phyloP scores from a whole-genome alignment of 1,140 invertebrate species.

The Ceratina japonica region DNA sequence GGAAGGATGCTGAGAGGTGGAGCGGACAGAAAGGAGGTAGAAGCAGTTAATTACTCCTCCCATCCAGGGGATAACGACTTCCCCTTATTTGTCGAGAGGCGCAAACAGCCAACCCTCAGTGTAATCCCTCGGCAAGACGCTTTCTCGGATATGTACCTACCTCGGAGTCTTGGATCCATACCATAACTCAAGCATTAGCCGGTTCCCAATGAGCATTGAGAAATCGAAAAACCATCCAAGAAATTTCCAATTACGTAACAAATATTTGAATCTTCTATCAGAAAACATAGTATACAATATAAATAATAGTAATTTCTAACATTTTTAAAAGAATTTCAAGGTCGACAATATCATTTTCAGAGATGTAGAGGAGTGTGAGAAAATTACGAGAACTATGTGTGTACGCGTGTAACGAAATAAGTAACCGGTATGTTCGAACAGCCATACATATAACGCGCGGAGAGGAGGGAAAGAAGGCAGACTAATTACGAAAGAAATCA shows the following conservation, averaged over 20 bases:
- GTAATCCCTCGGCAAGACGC: slow-evolving; percentile 70
- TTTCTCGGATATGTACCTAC: slow-evolving; percentile 60
- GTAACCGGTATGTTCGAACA: slow-evolving; percentile 63
- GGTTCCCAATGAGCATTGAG: slow-evolving; percentile 1
- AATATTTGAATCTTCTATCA: too few relatives aligned
- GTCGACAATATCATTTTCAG: slow-evolving; percentile 15
- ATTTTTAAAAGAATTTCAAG: slow-evolving; percentile 4
- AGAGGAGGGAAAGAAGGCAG: slow-evolving; percentile 32
- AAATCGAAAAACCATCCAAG: neutral
- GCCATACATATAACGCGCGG: slow-evolving; percentile 32
- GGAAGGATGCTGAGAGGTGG: slow-evolving; percentile 58
- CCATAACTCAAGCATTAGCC: slow-evolving; percentile 8
- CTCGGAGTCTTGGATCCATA: neutral
- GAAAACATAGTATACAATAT: neutral
- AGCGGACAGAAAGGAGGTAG: slow-evolving; percentile 62
- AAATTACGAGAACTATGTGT: neutral
- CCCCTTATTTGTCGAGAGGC: slow-evolving; percentile 78
- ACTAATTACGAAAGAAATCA: slow-evolving; percentile 73
- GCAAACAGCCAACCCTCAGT: slow-evolving; percentile 71
- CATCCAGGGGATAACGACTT: slow-evolving; percentile 76
- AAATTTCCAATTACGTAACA: neutral
- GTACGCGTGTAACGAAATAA: slow-evolving; percentile 66
- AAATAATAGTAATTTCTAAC: neutral
- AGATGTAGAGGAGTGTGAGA: neutral
- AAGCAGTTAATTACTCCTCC: slow-evolving; percentile 77